These are phyloP conservation scores for Penaeus indicus DNA, from an alignment of 1,140 invertebrate species.

Conservation along the genomic window DNA sequence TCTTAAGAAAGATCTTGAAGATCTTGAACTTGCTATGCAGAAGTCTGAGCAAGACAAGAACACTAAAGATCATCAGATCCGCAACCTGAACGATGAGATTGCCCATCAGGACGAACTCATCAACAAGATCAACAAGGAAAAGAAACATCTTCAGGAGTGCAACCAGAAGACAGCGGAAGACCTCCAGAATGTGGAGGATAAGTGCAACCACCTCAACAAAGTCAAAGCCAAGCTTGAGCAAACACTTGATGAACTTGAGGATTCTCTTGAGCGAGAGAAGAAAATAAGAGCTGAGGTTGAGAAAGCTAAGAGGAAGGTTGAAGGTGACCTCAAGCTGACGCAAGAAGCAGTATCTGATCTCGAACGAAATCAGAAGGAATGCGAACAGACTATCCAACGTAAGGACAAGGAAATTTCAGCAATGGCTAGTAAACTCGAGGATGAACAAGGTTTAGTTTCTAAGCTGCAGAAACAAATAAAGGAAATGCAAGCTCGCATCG, in stretches of 20 bases:
- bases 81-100: conserved; percentile 56
- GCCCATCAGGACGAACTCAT: conserved; percentile 69
- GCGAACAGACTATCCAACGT: conserved; percentile 88
- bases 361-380: conserved; percentile 76
- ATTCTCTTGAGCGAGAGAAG: conserved; percentile 54
- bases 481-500: conserved; percentile 74
- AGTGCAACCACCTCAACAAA: conserved; percentile 53
- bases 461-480: conserved; percentile 78
- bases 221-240: conserved; percentile 52
- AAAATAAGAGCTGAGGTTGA: conserved; percentile 43
- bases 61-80: conserved; percentile 54
- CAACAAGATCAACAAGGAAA: conserved; percentile 78
- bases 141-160: conserved; percentile 72
- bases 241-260: conserved; percentile 54
- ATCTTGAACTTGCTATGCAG: conserved; percentile 88
- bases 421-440: conserved; percentile 79
- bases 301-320: conserved; percentile 45
- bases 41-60: conserved; percentile 77
- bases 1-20: conserved; percentile 75
- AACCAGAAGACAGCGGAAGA: conserved; percentile 73
- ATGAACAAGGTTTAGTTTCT: conserved; percentile 76
- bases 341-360: conserved; percentile 67
- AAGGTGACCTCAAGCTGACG: conserved; percentile 52
- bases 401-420: conserved; percentile 98
- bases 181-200: conserved; percentile 69